Conservation (phyloP, 1,140 invertebrate species). For the Sycophila sp. region DNA sequence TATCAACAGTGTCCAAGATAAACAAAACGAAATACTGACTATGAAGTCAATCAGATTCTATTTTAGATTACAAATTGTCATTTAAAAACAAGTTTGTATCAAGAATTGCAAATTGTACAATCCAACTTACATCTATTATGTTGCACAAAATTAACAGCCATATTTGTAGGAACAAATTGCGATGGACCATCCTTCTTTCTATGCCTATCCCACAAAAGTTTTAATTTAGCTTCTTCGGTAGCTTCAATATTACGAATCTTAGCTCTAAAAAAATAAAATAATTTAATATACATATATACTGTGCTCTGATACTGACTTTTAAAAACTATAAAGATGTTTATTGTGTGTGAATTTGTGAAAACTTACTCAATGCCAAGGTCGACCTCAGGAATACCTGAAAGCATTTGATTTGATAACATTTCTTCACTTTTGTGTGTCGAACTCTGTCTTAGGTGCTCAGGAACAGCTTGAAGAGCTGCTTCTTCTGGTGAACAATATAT, state of each 20-base stretch:
- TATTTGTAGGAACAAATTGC: conserved; percentile 96
- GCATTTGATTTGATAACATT: conserved; percentile 99
- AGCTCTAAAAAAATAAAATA: conserved; percentile 70
- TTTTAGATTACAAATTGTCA: conserved; percentile 6
- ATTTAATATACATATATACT: no score
- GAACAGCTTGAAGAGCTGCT: conserved; percentile 84
- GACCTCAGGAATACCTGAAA: conserved; percentile 99
- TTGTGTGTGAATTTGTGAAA: conserved; percentile 51
- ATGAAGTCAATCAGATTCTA: not conserved
- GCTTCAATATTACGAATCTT: conserved; percentile 98
- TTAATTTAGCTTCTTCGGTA: conserved; percentile 96
- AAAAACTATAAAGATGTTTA: not conserved
- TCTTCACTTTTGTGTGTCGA: conserved; percentile 90
- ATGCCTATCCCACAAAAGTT: conserved; percentile 85
- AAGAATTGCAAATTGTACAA: no score
- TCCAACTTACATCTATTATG: conserved; percentile 91
- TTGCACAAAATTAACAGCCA: conserved; percentile 98
- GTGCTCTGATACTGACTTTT: no score
- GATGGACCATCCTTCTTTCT: conserved; percentile 95
- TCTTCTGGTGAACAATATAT: conserved; percentile 88
- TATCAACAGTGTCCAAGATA: no score
- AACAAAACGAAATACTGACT: no score
- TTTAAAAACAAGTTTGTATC: no score
- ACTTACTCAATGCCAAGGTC: conserved; percentile 96
- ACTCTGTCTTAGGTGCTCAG: conserved; percentile 85